Evolutionary conservation across 2,888 invertebrate genomes (phyloP).

Genomic region (Anaspis maculata): DNA sequence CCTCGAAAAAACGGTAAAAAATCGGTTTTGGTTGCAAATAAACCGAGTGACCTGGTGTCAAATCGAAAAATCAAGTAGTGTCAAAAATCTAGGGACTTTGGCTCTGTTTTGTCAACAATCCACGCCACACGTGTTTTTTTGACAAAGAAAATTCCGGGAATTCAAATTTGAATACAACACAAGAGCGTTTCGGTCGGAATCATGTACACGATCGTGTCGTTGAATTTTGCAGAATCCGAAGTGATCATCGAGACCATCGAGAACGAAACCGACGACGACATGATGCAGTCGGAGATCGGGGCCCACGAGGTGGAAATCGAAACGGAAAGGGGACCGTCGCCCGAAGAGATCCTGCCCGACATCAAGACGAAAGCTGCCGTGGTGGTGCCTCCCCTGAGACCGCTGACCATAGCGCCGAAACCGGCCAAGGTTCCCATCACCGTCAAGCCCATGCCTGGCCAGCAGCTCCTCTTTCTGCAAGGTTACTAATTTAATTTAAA

Average conservation of each 20-base stretch:
- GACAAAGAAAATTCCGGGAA: no score
- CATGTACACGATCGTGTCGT: no score
- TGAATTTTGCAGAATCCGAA: conserved; percentile 24
- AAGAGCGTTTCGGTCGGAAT: conserved; percentile 1
- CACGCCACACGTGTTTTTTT: no score
- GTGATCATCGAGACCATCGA: conserved; percentile 23
- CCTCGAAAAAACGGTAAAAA: no score
- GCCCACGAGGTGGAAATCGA: conserved; percentile 36
- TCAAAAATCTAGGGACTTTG: no score
- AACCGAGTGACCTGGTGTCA: no score
- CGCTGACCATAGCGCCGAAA: conserved; percentile 33
- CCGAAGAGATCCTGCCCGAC: conserved; percentile 31
- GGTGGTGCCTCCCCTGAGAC: conserved; percentile 33
- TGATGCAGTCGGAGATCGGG: conserved; percentile 31
- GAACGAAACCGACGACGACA: conserved; percentile 30
- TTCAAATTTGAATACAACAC: no score
- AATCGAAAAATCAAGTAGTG: no score
- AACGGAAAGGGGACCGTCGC: conserved; percentile 27
- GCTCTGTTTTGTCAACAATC: no score
- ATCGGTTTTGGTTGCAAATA: no score
- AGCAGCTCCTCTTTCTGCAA: conserved; percentile 45
- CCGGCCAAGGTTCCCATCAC: conserved; percentile 34
- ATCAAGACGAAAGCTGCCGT: conserved; percentile 21
- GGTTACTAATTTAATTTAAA: no score
- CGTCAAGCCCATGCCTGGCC: conserved; percentile 34